These are phyloP conservation scores for Bovichtus variegatus DNA, from an alignment of 2,797 vertebrate species.

Conservation along the genomic window DNA sequence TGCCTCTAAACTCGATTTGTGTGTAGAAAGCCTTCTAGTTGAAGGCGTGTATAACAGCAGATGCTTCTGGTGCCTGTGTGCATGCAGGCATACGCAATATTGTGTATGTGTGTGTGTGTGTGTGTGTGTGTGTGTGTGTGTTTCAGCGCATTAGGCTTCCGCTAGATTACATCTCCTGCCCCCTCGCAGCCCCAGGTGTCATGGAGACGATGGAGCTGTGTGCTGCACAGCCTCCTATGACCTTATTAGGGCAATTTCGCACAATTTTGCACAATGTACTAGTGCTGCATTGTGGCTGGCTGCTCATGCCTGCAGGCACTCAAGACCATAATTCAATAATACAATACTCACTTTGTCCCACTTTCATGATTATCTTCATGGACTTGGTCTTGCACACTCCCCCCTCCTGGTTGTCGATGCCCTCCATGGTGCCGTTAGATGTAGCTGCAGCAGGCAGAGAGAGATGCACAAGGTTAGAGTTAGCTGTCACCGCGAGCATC, in stretches of 20 bases:
- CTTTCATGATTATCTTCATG: conserved; percentile 99
- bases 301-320: conserved; percentile 8
- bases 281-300: background rate
- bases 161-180: conserved; percentile 64
- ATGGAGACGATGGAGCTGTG: conserved; percentile 59
- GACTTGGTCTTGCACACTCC: conserved; percentile 98
- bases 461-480: conserved; percentile 35
- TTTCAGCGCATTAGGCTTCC: conserved; percentile 37
- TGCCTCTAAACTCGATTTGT: conserved; percentile 28
- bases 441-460: conserved; percentile 86
- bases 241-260: conserved; percentile 54
- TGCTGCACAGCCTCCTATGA: conserved; percentile 40
- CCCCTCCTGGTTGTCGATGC: conserved; percentile 98
- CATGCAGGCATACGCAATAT: conserved; percentile 18
- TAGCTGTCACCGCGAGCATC: conserved; percentile 3
- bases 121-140: conserved; percentile 27
- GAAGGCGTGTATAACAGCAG: conserved; percentile 34
- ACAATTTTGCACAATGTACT: background rate
- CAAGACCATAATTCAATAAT: background rate
- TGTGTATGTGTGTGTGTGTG: conserved; percentile 8
- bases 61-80: conserved; percentile 36
- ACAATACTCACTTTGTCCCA: conserved; percentile 96
- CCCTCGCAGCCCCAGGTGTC: conserved; percentile 63
- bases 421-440: conserved; percentile 98
- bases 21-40: conserved; percentile 1